Evolutionary conservation across 2,888 invertebrate species (phyloP).

Genomic region (Megaustenia siamemsis): DNA sequence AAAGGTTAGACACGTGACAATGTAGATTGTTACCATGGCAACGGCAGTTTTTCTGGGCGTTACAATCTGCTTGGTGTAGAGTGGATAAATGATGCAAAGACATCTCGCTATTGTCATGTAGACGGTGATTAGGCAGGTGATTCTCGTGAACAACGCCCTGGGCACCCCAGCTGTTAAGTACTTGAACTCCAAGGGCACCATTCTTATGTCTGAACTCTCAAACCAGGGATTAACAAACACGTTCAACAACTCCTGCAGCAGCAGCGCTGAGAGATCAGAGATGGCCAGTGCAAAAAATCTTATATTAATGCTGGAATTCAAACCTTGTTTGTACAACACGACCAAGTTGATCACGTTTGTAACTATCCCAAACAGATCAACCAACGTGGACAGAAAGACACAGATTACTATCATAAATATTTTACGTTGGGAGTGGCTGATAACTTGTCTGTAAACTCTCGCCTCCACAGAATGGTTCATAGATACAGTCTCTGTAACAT

Average conservation of each 20-base stretch:
- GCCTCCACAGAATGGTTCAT: too few species aligned
- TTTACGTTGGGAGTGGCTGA: too few species aligned
- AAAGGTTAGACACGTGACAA: background rate
- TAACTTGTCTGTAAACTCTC: too few species aligned
- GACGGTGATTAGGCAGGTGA: background rate
- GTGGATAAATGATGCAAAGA: background rate
- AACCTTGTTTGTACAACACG: constrained; percentile 8
- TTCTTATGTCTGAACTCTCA: background rate
- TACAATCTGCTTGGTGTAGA: constrained; percentile 8
- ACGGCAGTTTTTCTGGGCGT: background rate
- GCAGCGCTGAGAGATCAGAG: background rate
- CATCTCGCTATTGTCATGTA: constrained; percentile 17
- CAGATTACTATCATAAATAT: too few species aligned
- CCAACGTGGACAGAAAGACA: too few species aligned
- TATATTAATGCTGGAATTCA: background rate
- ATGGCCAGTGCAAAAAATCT: background rate
- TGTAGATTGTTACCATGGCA: background rate
- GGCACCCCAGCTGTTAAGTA: constrained; percentile 15
- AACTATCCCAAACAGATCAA: background rate
- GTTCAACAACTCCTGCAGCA: background rate
- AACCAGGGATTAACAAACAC: background rate
- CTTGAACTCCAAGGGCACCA: background rate
- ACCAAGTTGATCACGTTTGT: background rate
- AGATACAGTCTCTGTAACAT: too few species aligned
- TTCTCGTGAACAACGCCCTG: background rate